phyloP scores from a whole-genome alignment of 2,888 invertebrate genomes.

The Lasius fuliginosus region DNA sequence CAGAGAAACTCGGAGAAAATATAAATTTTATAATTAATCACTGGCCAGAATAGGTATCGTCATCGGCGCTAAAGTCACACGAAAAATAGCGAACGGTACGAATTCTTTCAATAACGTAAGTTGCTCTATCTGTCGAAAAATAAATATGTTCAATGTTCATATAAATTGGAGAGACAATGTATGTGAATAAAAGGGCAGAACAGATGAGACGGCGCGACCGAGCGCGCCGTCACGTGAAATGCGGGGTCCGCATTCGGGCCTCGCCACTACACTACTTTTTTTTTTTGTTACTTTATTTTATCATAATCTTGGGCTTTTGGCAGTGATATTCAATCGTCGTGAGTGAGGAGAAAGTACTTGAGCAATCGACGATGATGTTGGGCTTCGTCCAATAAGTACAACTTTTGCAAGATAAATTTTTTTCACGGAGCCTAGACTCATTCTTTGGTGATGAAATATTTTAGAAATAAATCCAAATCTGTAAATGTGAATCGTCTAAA shows the following conservation, averaged over 20 bases:
- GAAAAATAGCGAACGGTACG: constrained; percentile 61
- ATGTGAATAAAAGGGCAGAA: constrained; percentile 24
- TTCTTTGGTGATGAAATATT: background rate
- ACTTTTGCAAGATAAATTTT: constrained; percentile 27
- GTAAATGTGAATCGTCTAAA: background rate
- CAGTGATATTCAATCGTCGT: constrained; percentile 85
- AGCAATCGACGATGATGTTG: constrained; percentile 29
- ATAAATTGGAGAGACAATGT: constrained; percentile 47
- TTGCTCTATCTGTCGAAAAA: constrained; percentile 64
- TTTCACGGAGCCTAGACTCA: background rate
- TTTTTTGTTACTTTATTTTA: constrained; percentile 56
- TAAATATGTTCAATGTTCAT: constrained; percentile 61
- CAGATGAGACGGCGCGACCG: constrained; percentile 40
- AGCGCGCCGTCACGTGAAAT: constrained; percentile 42
- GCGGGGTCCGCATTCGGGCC: constrained; percentile 37
- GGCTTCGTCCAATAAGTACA: constrained; percentile 23
- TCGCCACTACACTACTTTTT: constrained; percentile 41
- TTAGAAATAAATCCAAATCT: background rate
- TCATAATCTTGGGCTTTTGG: constrained; percentile 82
- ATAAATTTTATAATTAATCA: background rate
- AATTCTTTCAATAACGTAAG: constrained; percentile 57
- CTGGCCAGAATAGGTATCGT: constrained; percentile 24
- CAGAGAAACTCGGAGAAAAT: background rate
- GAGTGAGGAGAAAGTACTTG: constrained; percentile 81
- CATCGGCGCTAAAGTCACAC: constrained; percentile 4